Base-by-base conservation (phyloP, 2,888 invertebrate genomes). In the Chaetogeoica ovagalla region DNA sequence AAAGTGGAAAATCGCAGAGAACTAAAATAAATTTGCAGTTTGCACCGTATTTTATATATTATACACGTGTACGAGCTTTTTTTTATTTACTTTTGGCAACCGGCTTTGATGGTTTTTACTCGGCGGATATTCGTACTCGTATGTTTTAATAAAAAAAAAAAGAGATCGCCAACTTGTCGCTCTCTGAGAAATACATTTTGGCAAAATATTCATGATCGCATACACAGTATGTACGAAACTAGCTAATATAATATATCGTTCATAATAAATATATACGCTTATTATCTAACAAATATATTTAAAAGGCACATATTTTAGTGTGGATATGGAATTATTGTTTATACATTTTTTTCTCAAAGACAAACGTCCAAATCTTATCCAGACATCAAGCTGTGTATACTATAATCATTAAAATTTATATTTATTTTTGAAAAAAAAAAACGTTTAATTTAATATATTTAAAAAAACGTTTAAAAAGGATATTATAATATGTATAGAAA, bases 101-200 rank as follows among this genome's bases (percentile, higher is more conserved):
- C 19, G 55, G 39, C 15, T 39, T 5, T 21, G 17, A 39, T 57
- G 21, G 15, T 9, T 71, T 71, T 59, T 71, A 15, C 57, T 59
- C 17, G 6, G 4, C 39, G 4, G 9, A 39, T 30, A 71, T 6
- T 5, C 21, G 37, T 3, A 19, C 0, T 60, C 39, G 57, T 39
- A 57, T 37, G n/a, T 70, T 57, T 15, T 19, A 4, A 59, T 11
- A 17, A 30, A 48, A 62, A 62, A 48, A 62, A 62, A 73, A 62
- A 30, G n/a, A n/a, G 62, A 62, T 73, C n/a, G 3, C 48, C 60
- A 73, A 62, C 23, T 48, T 30, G 62, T 52, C 62, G 5, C n/a
- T 19, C 11, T n/a, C 37, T 7, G 0, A n/a, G 13, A 19, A 23
- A 43, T 71, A 60, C 15, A 8, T 1, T 19, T 72, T 60, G 72